Base-by-base conservation (phyloP, 1,140 invertebrate genomes). In the Aphaenogaster floridana region DNA sequence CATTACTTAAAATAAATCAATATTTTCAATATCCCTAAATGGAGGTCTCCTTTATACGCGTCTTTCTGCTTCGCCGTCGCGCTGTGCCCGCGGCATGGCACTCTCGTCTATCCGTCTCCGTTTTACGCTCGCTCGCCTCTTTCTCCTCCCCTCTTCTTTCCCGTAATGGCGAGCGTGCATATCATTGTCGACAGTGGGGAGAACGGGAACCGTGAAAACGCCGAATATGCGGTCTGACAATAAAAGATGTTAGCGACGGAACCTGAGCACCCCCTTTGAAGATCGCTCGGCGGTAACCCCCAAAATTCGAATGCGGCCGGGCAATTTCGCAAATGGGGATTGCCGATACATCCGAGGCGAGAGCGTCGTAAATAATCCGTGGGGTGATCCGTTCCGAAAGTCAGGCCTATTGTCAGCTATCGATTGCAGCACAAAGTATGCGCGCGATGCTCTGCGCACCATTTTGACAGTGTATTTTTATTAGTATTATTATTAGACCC, bases 11-110 rank as follows among this genome's bases (percentile, higher is more conserved):
- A 86, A 89, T 71, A 87, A 91, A 92, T 93, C 92, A 90, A 93
- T 92, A 93, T 87, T 92, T 93, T 91, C 91, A 93, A 93, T 93
- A 93, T 90, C 77, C 81, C 66, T 90, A 91, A 93, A 93, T 93
- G 92, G 88, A 89, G 50, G 88, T 90, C 52, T 89, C 85, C 87
- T 90, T 86, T 71, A 77, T 87, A 68, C 87, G 81, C 72, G 79
- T 59, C 64, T 87, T 86, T 74, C 78, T 76, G 88, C 79, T 93
- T 86, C 69, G 69, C 42, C 84, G 87, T 86, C 80, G 79, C 79
- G 66, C 86, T 87, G 13, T 28, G 88, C 88, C 86, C 69, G 88
- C 88, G 64, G 87, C 45, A 78, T 36, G 63, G 52, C 77, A 39
- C 39, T 74, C 64, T 85, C 64, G 72, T 61, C 76, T 78, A 76